Evolutionary conservation across 2,797 vertebrate species (phyloP).

Genomic region (Myotis findleyi): DNA sequence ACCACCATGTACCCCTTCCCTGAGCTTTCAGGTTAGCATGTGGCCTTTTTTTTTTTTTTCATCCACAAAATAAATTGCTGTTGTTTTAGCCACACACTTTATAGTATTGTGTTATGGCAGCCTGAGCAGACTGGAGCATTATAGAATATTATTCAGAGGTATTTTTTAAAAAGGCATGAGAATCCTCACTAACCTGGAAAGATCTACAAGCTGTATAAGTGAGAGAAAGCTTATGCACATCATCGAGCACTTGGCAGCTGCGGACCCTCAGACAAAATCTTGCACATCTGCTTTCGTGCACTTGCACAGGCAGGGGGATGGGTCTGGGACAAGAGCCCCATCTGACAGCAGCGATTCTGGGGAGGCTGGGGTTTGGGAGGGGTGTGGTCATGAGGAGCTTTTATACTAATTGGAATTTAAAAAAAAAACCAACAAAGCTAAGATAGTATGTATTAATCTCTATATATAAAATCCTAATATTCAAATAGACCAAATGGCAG

Average conservation of each 20-base stretch:
- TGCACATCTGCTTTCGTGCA: rapidly evolving
- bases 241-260: not conserved
- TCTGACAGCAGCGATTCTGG: not conserved
- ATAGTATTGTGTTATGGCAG: not conserved
- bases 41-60: too few species aligned
- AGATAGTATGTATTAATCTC: not conserved
- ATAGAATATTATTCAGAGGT: not conserved
- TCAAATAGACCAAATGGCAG: too few species aligned
- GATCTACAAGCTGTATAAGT: not conserved
- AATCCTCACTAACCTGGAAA: not conserved
- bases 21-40: too few species aligned
- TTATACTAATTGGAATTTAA: not conserved
- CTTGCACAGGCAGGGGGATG: not conserved
- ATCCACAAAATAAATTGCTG: not conserved
- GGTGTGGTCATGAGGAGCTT: not conserved
- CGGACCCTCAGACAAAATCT: not conserved
- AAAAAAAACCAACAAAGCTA: not conserved
- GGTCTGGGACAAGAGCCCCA: not conserved
- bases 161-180: not conserved
- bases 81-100: not conserved
- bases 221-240: not conserved
- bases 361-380: not conserved
- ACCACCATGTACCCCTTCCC: too few species aligned
- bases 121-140: not conserved
- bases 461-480: too few species aligned